Base-by-base conservation (phyloP, 1,140 invertebrate genomes). In the Leptonema lineaticorne region DNA sequence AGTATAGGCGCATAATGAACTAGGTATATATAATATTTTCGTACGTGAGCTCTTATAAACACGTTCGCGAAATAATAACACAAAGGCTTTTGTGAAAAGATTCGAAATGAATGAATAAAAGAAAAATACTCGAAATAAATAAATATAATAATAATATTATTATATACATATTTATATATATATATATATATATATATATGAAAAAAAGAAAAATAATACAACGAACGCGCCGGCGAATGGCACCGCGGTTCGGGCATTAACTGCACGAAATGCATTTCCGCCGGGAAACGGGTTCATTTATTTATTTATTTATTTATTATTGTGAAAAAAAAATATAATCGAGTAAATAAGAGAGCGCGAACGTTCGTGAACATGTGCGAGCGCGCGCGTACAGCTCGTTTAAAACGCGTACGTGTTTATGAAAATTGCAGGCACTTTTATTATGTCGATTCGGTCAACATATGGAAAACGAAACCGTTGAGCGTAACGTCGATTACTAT, bases 261-360 rank as follows among this genome's bases (percentile, higher is more conserved):
- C 50, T 26, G 50, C 50, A 53, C 50, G 50, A 53, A 53, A 20
- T 53, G 50, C 50, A 53, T n/a, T 53, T 53, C 50, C 50, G 50
- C 50, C 50, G 22, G 50, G 50, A 53, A 53, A 53, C 50, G 20
- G 50, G 1, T 53, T 24, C 27, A 24, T 53, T 53, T 53, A 53
- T 26, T 24, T 11, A 53, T n/a, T n/a, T n/a, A n/a, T n/a, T n/a
- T n/a, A n/a, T n/a, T n/a, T n/a, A n/a, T n/a, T n/a, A n/a, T n/a
- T n/a, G n/a, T n/a, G 8, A 48, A 26, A 53, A 53, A 53, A 53
- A 22, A 14, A 53, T 26, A 53, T 26, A 24, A 53, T 26, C 24
- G 50, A 20, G 24, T 50, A 22, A 8, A 24, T 50, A 18, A 50
- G 22, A 33, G 7, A 5, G 11, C 24, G 46, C 22, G 18, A 22